Conservation (phyloP, 2,113 vertebrate genomes). For the Sebastes fasciatus region DNA sequence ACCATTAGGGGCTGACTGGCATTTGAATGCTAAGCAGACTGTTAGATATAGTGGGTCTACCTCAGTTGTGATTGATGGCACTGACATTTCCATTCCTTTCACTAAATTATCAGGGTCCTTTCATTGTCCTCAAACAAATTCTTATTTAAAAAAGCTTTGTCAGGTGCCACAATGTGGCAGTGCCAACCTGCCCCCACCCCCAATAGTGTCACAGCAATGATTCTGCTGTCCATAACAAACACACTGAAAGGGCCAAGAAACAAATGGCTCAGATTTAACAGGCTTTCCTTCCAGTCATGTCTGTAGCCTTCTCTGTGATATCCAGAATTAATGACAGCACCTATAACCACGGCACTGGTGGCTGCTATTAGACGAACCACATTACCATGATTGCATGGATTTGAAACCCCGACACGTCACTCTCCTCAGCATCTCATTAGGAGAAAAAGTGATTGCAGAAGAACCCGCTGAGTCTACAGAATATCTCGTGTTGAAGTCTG, state of each 20-base stretch:
- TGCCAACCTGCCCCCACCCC: slow-evolving; percentile 50
- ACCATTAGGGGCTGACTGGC: slow-evolving; percentile 60
- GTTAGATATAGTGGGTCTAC: slow-evolving; percentile 69
- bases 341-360: slow-evolving; percentile 12
- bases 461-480: slow-evolving; percentile 44
- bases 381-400: slow-evolving; percentile 42
- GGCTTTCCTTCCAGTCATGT: slow-evolving; percentile 41
- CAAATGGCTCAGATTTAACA: slow-evolving; percentile 46
- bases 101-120: slow-evolving; percentile 81
- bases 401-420: slow-evolving; percentile 34
- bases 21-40: slow-evolving; percentile 78
- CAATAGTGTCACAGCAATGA: slow-evolving; percentile 55
- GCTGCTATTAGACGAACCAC: slow-evolving; percentile 27
- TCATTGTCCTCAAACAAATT: slow-evolving; percentile 86
- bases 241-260: slow-evolving; percentile 30
- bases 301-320: slow-evolving; percentile 36
- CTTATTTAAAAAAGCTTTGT: slow-evolving; percentile 85
- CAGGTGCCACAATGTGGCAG: slow-evolving; percentile 70
- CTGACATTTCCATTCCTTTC: slow-evolving; percentile 87
- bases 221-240: slow-evolving; percentile 60
- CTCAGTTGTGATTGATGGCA: slow-evolving; percentile 83
- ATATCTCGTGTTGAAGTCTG: slow-evolving; percentile 34
- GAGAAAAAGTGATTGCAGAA: slow-evolving; percentile 20
- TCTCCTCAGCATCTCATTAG: slow-evolving; percentile 54
- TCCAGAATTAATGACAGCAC: slow-evolving; percentile 50